A percentile compares a stretch with the other conserved stretches of the same genome.
phyloP scores from a whole-genome alignment of 2,797 vertebrate species.

The Chaenodraco wilsoni region DNA sequence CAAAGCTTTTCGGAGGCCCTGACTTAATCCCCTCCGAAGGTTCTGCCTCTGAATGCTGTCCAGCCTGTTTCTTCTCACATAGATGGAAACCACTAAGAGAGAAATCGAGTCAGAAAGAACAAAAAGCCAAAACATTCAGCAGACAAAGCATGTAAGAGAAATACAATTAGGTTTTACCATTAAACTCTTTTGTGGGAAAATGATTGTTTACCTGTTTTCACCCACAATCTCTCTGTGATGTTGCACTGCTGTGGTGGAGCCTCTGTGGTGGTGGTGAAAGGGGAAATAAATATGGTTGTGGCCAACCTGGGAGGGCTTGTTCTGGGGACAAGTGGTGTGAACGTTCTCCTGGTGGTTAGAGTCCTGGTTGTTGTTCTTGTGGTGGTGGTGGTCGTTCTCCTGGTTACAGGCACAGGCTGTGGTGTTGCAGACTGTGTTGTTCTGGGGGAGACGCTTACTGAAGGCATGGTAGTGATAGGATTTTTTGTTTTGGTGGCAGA shows the following conservation, averaged over 20 bases:
- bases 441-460: constrained; percentile 58
- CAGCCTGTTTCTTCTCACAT: constrained; percentile 89
- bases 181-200: background rate
- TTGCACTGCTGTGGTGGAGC: constrained; percentile 88
- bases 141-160: constrained; percentile 26
- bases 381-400: constrained; percentile 77
- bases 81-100: constrained; percentile 90
- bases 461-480: constrained; percentile 62
- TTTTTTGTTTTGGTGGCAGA: constrained; percentile 66
- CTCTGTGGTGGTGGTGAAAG: constrained; percentile 87
- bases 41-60: constrained; percentile 90
- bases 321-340: constrained; percentile 83
- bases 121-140: constrained; percentile 20
- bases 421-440: constrained; percentile 76
- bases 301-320: constrained; percentile 74
- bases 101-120: constrained; percentile 31
- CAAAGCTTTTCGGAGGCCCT: constrained; percentile 90
- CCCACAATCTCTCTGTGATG: constrained; percentile 90
- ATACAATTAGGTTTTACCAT: background rate
- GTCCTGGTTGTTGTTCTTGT: constrained; percentile 78
- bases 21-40: constrained; percentile 89
- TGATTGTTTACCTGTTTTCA: constrained; percentile 90
- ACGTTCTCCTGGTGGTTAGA: constrained; percentile 81
- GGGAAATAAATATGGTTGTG: constrained; percentile 76
- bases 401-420: constrained; percentile 73